Evolutionary conservation across 2,113 vertebrate species (phyloP).

Genomic region (Circaetus cinerascens): DNA sequence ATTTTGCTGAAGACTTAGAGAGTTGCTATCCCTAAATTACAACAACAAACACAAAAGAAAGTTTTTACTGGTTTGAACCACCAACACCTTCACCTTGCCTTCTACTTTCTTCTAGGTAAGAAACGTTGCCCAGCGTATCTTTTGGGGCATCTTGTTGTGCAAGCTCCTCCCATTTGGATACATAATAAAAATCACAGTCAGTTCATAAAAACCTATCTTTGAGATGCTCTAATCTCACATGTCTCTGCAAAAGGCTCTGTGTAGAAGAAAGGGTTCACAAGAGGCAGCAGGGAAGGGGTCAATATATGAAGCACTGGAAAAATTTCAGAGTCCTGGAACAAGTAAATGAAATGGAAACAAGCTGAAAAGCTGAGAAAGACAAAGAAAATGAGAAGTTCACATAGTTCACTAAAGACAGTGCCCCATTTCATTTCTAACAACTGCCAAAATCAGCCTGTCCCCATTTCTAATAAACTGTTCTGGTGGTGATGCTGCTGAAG

Average conservation of each 20-base stretch:
- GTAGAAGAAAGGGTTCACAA: background rate
- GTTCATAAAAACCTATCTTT: background rate
- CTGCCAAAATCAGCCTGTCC: background rate
- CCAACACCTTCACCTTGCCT: background rate
- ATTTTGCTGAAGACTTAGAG: background rate
- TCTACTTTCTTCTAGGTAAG: background rate
- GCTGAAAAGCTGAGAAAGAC: background rate
- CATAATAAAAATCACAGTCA: background rate
- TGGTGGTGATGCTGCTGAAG: background rate
- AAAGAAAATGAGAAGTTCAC: background rate
- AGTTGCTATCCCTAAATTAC: background rate
- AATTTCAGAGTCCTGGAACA: background rate
- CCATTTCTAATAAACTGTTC: background rate
- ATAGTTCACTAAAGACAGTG: background rate
- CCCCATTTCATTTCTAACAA: background rate
- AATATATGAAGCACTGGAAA: background rate
- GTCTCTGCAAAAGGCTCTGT: background rate
- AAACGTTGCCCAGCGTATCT: background rate
- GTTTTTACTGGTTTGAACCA: background rate
- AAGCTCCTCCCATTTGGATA: background rate
- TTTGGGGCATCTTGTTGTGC: background rate
- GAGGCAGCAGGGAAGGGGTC: background rate
- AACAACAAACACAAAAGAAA: background rate
- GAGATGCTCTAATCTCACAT: background rate
- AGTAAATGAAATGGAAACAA: background rate